Conservation (phyloP, 2,888 invertebrate genomes). For the Synergus gifuensis region DNA sequence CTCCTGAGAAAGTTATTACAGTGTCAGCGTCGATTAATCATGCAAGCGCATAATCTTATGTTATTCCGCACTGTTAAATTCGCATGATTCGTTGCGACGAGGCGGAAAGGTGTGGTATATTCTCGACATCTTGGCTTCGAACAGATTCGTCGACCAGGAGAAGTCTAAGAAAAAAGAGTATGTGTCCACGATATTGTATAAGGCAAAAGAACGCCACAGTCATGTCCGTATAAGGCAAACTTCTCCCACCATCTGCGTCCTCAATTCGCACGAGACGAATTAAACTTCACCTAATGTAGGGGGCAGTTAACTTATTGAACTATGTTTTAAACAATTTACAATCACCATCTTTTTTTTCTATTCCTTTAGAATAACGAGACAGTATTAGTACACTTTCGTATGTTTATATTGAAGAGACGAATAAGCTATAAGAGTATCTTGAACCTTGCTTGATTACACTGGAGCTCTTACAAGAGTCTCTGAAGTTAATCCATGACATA, state of each 20-base stretch:
- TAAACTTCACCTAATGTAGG: neutral
- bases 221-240: neutral
- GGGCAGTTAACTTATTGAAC: neutral
- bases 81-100: conserved; percentile 27
- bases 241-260: conserved; percentile 9
- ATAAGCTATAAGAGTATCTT: no score
- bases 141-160: conserved; percentile 20
- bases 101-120: conserved; percentile 34
- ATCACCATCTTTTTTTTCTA: neutral
- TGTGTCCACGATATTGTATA: neutral
- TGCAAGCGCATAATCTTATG: conserved; percentile 9
- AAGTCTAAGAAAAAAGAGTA: conserved; percentile 17
- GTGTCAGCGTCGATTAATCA: conserved; percentile 8
- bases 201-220: conserved; percentile 1
- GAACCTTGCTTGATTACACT: no score
- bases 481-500: no score
- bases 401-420: no score
- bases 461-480: no score
- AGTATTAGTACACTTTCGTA: neutral
- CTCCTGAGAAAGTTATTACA: conserved; percentile 5
- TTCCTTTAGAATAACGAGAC: neutral
- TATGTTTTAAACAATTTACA: neutral
- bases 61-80: conserved; percentile 30
- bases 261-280: conserved; percentile 14
- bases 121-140: conserved; percentile 8